These are phyloP conservation scores for Lophura nycthemera DNA, from an alignment of 2,113 vertebrate genomes.

Conservation along the genomic window DNA sequence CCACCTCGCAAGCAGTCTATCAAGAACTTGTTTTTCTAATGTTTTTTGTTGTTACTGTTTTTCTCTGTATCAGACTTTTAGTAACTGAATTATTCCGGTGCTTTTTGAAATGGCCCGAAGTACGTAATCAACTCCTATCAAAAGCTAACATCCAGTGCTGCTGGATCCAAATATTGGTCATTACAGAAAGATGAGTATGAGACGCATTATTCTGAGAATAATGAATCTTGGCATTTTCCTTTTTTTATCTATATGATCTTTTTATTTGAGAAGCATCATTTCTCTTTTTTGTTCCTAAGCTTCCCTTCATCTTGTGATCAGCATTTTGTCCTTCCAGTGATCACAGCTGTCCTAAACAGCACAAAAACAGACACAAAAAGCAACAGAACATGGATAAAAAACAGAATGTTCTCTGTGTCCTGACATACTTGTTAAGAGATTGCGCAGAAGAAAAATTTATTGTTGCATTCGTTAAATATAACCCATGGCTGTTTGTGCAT, in stretches of 20 bases:
- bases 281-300: not conserved
- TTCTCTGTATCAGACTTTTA: not conserved
- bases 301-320: conserved; percentile 31
- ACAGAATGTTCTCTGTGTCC: conserved; percentile 37
- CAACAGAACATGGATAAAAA: conserved; percentile 25
- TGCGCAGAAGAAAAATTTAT: conserved; percentile 23
- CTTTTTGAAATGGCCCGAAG: not conserved
- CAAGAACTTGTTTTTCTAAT: not conserved
- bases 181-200: not conserved
- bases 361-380: conserved; percentile 28
- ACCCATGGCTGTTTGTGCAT: not conserved
- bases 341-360: conserved; percentile 1
- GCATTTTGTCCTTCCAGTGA: conserved; percentile 39
- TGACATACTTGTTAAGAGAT: conserved; percentile 22
- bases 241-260: not conserved
- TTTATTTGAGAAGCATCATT: not conserved
- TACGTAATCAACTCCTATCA: not conserved
- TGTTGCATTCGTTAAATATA: conserved; percentile 39
- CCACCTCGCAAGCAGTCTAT: not conserved
- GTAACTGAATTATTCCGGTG: not conserved
- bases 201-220: not conserved
- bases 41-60: not conserved
- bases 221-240: not conserved
- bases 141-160: not conserved
- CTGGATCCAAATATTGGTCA: not conserved